Base-by-base conservation (phyloP, 2,888 invertebrate species). In the Fragum sueziense region DNA sequence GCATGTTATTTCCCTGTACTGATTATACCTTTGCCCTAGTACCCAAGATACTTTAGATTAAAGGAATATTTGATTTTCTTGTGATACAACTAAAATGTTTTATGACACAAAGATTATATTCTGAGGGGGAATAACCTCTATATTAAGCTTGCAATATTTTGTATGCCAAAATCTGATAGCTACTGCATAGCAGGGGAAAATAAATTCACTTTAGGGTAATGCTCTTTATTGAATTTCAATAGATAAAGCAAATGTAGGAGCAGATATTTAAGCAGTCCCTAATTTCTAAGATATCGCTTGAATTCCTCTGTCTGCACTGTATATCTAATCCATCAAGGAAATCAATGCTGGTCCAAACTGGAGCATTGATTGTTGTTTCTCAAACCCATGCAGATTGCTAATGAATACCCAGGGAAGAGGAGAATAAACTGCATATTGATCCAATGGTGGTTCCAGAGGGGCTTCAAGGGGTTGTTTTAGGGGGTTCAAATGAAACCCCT, bases 281-380 rank as follows among this genome's bases (percentile, higher is more conserved):
- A 47, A 47, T 9, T 47, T 47, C 47, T 47, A 14, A 2, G 47
- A 14, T 47, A 47, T 47, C 47, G 47, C 47, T 47, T 20, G n/a
- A 47, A 20, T 47, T 47, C 20, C 14, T 47, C 47, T 47, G 47
- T 47, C 47, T 47, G 47, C 47, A 14, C 17, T 14, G 47, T 47
- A n/a, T n/a, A n/a, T n/a, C n/a, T n/a, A 22, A 57, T 57, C 17
- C 57, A 57, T 29, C 27, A 57, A 57, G 57, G 57, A 57, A 17
- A 57, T 27, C 14, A 57, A 57, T 27, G 9, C 29, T 25, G 57
- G n/a, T n/a, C n/a, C n/a, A n/a, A n/a, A n/a, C n/a, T n/a, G n/a
- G n/a, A n/a, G n/a, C n/a, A n/a, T n/a, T n/a, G n/a, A n/a, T n/a
- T n/a, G n/a, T n/a, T n/a, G n/a, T n/a, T n/a, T n/a, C n/a, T n/a